These are phyloP conservation scores for Darevskia mixta DNA, from an alignment of 2,797 vertebrate genomes.

Conservation along the genomic window DNA sequence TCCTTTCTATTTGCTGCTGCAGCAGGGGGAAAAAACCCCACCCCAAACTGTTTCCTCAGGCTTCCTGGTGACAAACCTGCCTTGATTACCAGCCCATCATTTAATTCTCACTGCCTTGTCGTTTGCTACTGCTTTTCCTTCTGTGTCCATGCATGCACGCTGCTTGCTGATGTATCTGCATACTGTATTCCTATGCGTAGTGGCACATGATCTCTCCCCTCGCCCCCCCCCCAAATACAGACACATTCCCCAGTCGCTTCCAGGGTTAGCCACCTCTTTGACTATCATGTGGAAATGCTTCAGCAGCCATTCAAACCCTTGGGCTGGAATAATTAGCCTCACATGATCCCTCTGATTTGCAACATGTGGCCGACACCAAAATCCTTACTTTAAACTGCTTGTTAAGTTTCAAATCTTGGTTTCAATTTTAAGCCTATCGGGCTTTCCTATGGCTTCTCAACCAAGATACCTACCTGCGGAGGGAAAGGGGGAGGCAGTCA, in stretches of 20 bases:
- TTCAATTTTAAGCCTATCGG: conserved; percentile 59
- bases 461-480: background rate
- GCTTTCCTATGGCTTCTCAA: conserved; percentile 64
- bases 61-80: background rate
- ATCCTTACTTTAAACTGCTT: conserved; percentile 40
- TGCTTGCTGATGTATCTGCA: conserved; percentile 19
- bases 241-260: conserved; percentile 6
- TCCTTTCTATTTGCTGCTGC: background rate
- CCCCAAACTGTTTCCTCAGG: background rate
- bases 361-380: conserved; percentile 37
- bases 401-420: conserved; percentile 67
- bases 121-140: background rate
- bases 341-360: conserved; percentile 44
- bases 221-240: background rate
- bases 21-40: background rate
- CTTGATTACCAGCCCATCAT: background rate
- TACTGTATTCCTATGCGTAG: conserved; percentile 8
- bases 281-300: conserved; percentile 59
- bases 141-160: background rate
- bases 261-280: conserved; percentile 37
- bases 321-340: conserved; percentile 64
- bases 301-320: conserved; percentile 51
- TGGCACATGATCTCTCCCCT: background rate
- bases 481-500: conserved; percentile 17
- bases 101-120: background rate